Evolutionary conservation across 53 echinoderm and acorn worm species (phyloP).

Genomic region (Temnopleurus reevesii): DNA sequence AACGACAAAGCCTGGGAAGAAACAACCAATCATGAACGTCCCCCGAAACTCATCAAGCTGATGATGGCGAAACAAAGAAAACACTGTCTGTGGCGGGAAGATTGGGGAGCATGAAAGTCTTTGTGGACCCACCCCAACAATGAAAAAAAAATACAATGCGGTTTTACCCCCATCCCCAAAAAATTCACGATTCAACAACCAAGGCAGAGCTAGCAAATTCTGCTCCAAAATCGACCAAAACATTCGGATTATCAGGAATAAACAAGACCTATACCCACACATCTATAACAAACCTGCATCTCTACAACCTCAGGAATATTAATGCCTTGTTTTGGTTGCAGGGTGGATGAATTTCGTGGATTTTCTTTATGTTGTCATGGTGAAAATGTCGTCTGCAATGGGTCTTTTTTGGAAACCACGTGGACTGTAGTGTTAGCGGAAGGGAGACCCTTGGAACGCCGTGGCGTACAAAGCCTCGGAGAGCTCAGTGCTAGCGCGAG

Average conservation of each 20-base stretch:
- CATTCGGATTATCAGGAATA: constrained; percentile 13
- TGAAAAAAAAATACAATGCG: constrained; percentile 28
- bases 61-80: constrained; percentile 50
- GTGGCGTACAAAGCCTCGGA: neutral
- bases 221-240: neutral
- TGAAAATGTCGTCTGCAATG: constrained; percentile 40
- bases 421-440: too few species aligned
- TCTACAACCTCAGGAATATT: neutral
- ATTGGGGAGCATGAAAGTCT: constrained; percentile 41
- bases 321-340: neutral
- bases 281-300: too few species aligned
- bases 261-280: neutral
- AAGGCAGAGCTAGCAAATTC: neutral
- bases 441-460: neutral
- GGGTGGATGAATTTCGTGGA: neutral
- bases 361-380: constrained; percentile 24
- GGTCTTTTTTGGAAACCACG: neutral
- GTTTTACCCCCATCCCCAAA: neutral
- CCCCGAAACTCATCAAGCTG: neutral
- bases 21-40: neutral
- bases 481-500: neutral
- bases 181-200: neutral
- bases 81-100: constrained; percentile 46
- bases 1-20: neutral
- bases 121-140: neutral